phyloP scores from a whole-genome alignment of 2,113 vertebrate species.

The Laticauda colubrina region DNA sequence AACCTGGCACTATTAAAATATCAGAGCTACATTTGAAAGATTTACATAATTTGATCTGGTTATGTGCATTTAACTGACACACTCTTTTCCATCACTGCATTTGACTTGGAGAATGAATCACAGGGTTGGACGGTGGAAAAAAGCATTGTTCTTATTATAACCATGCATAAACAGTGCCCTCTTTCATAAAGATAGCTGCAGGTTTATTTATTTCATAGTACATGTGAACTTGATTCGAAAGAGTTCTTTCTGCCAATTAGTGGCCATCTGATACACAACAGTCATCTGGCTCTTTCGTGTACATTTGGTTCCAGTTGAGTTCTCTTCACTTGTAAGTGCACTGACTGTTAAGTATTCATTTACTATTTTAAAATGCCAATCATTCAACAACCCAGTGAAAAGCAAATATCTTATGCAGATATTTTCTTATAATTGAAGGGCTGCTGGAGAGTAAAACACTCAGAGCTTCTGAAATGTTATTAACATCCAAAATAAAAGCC shows the following conservation, averaged over 20 bases:
- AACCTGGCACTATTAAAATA: not conserved
- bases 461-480: conserved; percentile 59
- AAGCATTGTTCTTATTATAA: conserved; percentile 41
- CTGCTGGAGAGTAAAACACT: conserved; percentile 59
- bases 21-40: rapidly evolving
- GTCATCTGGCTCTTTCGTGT: conserved; percentile 36
- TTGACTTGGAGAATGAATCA: conserved; percentile 46
- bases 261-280: conserved; percentile 29
- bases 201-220: not conserved
- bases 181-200: conserved; percentile 43
- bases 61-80: rapidly evolving
- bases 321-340: conserved; percentile 34
- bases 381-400: conserved; percentile 54
- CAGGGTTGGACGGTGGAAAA: conserved; percentile 35
- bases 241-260: conserved; percentile 26
- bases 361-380: conserved; percentile 35
- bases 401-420: conserved; percentile 37
- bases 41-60: not conserved
- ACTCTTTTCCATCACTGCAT: conserved; percentile 39
- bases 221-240: conserved; percentile 33
- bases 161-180: conserved; percentile 39
- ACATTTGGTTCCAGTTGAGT: conserved; percentile 55
- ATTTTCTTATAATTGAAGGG: conserved; percentile 46
- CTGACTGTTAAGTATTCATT: conserved; percentile 53
- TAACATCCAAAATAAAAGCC: conserved; percentile 50